phyloP scores from a whole-genome alignment of 2,888 invertebrate species.

The Aphodius granarius region DNA sequence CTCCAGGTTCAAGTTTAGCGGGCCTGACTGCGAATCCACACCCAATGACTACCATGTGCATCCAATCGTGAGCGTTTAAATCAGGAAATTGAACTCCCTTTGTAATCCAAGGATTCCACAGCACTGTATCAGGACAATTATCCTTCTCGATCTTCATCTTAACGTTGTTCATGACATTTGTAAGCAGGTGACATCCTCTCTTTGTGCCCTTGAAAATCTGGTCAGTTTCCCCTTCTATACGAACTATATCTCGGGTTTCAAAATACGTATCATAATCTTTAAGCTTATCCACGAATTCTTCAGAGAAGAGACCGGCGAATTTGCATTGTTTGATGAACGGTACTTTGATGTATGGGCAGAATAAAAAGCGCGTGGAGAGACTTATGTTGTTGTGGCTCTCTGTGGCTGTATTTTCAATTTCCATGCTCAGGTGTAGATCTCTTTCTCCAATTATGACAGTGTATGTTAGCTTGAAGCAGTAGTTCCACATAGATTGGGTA shows the following conservation, averaged over 20 bases:
- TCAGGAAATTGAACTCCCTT: neutral
- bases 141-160: slow-evolving; percentile 4
- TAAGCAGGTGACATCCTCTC: neutral
- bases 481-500: slow-evolving; percentile 31
- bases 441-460: slow-evolving; percentile 26
- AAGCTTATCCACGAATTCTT: neutral
- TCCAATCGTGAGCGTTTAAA: neutral
- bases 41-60: neutral
- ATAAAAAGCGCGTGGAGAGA: neutral
- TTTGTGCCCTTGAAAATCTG: neutral
- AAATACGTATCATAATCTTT: neutral
- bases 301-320: neutral
- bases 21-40: neutral
- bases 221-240: neutral
- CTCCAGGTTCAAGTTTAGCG: neutral
- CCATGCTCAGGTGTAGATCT: neutral
- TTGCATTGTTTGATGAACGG: neutral
- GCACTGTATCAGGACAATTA: slow-evolving; percentile 6
- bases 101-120: neutral
- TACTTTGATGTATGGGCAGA: slow-evolving; percentile 2
- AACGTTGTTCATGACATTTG: neutral
- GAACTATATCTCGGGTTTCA: neutral
- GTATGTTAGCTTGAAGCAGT: slow-evolving; percentile 26
- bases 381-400: neutral
- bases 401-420: neutral